Conservation (phyloP, 37 sponge, comb jelly and placozoan species). For the Geodia barretti region DNA sequence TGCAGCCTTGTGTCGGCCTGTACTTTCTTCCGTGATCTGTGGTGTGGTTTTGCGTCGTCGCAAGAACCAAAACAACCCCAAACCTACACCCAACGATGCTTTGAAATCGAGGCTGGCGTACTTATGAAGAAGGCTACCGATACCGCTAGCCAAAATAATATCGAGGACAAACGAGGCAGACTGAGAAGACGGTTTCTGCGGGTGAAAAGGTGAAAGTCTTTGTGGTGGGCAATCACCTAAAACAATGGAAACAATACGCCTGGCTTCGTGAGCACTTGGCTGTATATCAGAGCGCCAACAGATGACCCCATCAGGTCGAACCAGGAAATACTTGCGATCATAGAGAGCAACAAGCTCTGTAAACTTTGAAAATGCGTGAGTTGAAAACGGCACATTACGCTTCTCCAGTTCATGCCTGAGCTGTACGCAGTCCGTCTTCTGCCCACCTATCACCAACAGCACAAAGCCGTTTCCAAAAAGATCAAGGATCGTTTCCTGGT, state of each 20-base stretch:
- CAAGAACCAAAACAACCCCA: constrained; percentile 27
- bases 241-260: constrained; percentile 28
- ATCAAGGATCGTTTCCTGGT: constrained; percentile 48
- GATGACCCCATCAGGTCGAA: constrained; percentile 81
- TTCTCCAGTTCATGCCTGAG: constrained; percentile 41
- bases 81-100: constrained; percentile 2
- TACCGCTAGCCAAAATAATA: neutral
- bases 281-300: constrained; percentile 73
- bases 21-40: constrained; percentile 21
- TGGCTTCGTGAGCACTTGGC: constrained; percentile 48
- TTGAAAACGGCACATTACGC: constrained; percentile 41
- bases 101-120: constrained; percentile 11
- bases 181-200: neutral
- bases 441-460: constrained; percentile 65
- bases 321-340: constrained; percentile 68
- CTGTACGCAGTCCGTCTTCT: constrained; percentile 31
- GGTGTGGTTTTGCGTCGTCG: neutral
- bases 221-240: constrained; percentile 29
- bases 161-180: constrained; percentile 3
- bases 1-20: constrained; percentile 59
- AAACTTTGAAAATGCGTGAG: constrained; percentile 2
- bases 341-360: constrained; percentile 52
- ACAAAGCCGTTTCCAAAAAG: constrained; percentile 65
- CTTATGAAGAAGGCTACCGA: constrained; percentile 3
- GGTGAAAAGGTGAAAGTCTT: constrained; percentile 16